Conservation (phyloP, 2,797 vertebrate species). For the Benthosema pterotum region DNA sequence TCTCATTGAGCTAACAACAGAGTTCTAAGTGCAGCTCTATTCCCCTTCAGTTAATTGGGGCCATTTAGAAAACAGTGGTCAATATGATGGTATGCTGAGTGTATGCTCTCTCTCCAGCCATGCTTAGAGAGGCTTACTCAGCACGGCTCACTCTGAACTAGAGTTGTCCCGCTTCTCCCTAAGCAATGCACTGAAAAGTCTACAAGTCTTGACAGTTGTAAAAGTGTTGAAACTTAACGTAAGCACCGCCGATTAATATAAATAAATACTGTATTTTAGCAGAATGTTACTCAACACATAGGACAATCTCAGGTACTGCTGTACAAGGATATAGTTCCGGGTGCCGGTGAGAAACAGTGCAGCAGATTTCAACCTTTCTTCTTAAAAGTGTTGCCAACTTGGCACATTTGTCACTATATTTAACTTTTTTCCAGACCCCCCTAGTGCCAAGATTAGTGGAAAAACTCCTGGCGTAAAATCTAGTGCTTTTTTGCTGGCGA, state of each 20-base stretch:
- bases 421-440: too few relatives aligned
- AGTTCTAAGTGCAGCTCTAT: conserved; percentile 47
- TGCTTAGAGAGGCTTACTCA: conserved; percentile 60
- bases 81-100: conserved; percentile 55
- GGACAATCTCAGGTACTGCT: conserved; percentile 1
- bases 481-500: too few relatives aligned
- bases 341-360: conserved; percentile 25
- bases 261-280: conserved; percentile 30
- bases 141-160: conserved; percentile 51
- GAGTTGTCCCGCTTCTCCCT: conserved; percentile 42
- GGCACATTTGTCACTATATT: too few relatives aligned
- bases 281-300: conserved; percentile 25
- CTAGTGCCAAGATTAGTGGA: too few relatives aligned
- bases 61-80: conserved; percentile 71
- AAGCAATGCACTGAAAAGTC: conserved; percentile 35
- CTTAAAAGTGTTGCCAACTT: too few relatives aligned
- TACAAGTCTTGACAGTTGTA: conserved; percentile 34
- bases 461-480: too few relatives aligned
- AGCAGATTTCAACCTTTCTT: conserved; percentile 37
- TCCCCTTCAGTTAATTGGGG: conserved; percentile 63
- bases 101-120: conserved; percentile 54
- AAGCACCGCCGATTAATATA: conserved; percentile 47
- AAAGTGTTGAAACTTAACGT: conserved; percentile 32
- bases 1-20: conserved; percentile 53
- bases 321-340: conserved; percentile 37